A percentile compares a stretch with the other conserved stretches of the same genome.
These are phyloP conservation scores for Standfussiana lucernea DNA, from an alignment of 2,888 invertebrate genomes.

Conservation along the genomic window DNA sequence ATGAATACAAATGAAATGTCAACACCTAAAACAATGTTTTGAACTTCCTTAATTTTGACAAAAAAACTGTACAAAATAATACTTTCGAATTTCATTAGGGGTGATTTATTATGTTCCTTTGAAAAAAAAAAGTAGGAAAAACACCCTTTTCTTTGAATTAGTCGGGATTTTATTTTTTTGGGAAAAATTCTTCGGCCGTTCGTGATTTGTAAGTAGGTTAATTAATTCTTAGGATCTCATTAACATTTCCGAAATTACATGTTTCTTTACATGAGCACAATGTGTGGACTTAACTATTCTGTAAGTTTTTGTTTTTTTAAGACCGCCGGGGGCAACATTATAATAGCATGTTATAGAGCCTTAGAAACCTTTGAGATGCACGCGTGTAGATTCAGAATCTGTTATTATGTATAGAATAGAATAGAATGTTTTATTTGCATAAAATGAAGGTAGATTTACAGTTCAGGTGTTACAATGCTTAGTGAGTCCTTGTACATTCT, in stretches of 20 bases:
- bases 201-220: slow-evolving; percentile 50
- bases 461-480: too few species aligned
- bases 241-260: slow-evolving; percentile 47
- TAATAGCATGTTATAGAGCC: background rate
- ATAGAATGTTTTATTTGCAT: too few species aligned
- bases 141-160: slow-evolving; percentile 40
- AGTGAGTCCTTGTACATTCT: too few species aligned
- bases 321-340: background rate
- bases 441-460: too few species aligned
- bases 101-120: slow-evolving; percentile 53
- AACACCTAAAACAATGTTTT: slow-evolving; percentile 39
- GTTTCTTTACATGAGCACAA: slow-evolving; percentile 6
- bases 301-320: background rate
- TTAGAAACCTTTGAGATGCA: background rate
- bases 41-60: slow-evolving; percentile 49
- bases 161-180: slow-evolving; percentile 25
- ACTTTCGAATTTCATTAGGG: slow-evolving; percentile 57
- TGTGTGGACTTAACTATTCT: background rate
- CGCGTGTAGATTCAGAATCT: background rate
- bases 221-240: slow-evolving; percentile 48
- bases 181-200: slow-evolving; percentile 36
- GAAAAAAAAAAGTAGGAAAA: slow-evolving; percentile 35
- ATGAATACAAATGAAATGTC: slow-evolving; percentile 53
- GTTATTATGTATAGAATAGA: background rate
- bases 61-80: slow-evolving; percentile 50